Conservation (phyloP, 2,797 vertebrate species). For the Typhlichthys subterraneus region DNA sequence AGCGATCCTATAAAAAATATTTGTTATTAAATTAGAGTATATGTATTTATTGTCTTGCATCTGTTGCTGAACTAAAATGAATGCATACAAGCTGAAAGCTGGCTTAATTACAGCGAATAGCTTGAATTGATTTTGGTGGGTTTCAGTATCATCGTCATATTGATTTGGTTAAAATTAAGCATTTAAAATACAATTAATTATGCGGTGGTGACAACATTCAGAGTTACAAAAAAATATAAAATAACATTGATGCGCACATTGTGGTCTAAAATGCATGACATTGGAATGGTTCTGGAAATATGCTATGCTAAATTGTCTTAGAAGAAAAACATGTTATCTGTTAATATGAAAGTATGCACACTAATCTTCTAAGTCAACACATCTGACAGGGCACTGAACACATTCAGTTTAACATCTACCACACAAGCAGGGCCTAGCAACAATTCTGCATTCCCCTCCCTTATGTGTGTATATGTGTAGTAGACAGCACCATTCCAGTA, state of each 20-base stretch:
- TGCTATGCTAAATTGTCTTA: conserved; percentile 61
- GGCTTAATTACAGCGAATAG: conserved; percentile 71
- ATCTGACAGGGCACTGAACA: conserved; percentile 32
- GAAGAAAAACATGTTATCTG: conserved; percentile 15
- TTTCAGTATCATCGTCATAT: conserved; percentile 46
- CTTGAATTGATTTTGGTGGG: conserved; percentile 68
- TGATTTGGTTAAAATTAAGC: conserved; percentile 38
- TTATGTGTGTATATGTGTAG: conserved; percentile 10
- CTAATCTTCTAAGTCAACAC: conserved; percentile 27
- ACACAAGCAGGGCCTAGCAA: neutral
- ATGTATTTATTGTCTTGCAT: conserved; percentile 33
- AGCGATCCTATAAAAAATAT: conserved; percentile 46
- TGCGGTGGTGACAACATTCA: no score
- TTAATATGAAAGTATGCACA: neutral
- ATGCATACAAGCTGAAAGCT: conserved; percentile 68
- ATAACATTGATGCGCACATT: conserved; percentile 49
- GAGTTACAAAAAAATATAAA: conserved; percentile 7
- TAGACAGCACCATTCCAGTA: conserved; percentile 9
- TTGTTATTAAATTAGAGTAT: conserved; percentile 36
- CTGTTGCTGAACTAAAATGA: conserved; percentile 77
- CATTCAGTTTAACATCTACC: neutral
- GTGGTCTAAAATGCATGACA: conserved; percentile 71
- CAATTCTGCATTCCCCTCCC: neutral
- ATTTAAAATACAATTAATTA: conserved; percentile 20
- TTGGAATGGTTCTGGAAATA: conserved; percentile 68